phyloP scores from a whole-genome alignment of 2,888 invertebrate genomes.

The Folsomia candida region DNA sequence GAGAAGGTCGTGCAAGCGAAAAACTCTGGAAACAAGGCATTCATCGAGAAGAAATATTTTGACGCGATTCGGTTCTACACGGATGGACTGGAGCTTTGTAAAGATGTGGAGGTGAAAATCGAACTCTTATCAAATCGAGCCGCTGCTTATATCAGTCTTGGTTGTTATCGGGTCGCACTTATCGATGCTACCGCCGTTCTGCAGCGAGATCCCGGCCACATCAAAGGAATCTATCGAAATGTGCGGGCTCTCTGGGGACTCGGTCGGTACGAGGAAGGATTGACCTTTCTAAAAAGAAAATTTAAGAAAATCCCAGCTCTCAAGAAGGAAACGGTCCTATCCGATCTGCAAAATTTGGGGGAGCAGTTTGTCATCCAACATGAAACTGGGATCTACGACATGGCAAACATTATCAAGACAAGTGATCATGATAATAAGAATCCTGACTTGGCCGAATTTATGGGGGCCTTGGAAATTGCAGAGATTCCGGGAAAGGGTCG shows the following conservation, averaged over 20 bases:
- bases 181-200: conserved; percentile 19
- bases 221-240: no score
- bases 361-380: background rate
- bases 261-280: no score
- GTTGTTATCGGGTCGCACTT: conserved; percentile 5
- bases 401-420: background rate
- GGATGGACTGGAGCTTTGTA: background rate
- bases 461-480: conserved; percentile 8
- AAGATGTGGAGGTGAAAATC: background rate
- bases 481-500: conserved; percentile 13
- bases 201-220: no score
- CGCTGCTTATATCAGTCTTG: conserved; percentile 10
- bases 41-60: background rate
- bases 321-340: no score
- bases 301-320: no score
- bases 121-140: conserved; percentile 19
- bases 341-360: no score
- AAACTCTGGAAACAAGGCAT: conserved; percentile 16
- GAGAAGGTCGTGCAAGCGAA: background rate
- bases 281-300: no score
- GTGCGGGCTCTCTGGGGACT: no score
- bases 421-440: background rate
- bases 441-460: conserved; percentile 10
- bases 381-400: background rate
- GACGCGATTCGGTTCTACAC: conserved; percentile 20